These are phyloP conservation scores for Ladona fulva DNA, from an alignment of 1,140 invertebrate species.

Conservation along the genomic window DNA sequence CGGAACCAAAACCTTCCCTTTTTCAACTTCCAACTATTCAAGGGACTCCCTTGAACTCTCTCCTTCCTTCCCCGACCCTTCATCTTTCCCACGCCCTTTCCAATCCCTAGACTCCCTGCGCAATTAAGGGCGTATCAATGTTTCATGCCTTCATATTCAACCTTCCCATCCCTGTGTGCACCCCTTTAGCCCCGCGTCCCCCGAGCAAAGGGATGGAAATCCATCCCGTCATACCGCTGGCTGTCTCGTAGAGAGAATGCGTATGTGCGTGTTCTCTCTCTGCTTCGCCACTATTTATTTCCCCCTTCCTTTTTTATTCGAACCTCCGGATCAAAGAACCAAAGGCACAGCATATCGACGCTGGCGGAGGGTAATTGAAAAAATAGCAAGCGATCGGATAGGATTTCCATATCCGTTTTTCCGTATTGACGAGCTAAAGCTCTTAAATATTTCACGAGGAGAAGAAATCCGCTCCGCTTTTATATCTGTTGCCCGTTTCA, in stretches of 20 bases:
- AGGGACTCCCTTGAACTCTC: neutral
- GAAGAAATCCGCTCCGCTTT: too few species aligned
- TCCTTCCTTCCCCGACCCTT: neutral
- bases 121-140: slow-evolving; percentile 9
- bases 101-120: neutral
- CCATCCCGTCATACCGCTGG: neutral
- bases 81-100: neutral
- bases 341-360: neutral
- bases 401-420: slow-evolving; percentile 2
- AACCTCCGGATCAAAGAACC: neutral
- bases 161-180: neutral
- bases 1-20: neutral
- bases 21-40: neutral
- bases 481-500: too few species aligned
- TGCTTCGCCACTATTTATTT: neutral
- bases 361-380: neutral
- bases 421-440: neutral
- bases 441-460: too few species aligned
- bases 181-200: too few species aligned
- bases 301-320: neutral
- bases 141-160: slow-evolving; percentile 10
- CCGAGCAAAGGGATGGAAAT: neutral
- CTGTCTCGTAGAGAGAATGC: neutral
- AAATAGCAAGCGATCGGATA: neutral
- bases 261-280: too few species aligned